Conservation (phyloP, 2,888 invertebrate genomes). For the Hymenopus coronatus region DNA sequence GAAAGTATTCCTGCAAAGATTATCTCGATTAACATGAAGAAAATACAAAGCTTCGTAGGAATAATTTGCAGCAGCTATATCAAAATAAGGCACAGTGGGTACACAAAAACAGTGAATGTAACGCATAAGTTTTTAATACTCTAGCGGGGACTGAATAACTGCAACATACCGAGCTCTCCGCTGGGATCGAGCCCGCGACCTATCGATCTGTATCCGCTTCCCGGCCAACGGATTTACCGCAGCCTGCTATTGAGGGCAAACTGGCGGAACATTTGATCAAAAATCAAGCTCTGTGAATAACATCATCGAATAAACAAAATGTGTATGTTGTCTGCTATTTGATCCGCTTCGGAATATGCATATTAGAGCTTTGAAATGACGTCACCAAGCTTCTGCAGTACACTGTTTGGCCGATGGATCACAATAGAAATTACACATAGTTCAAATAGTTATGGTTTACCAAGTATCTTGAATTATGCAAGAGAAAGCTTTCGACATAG, state of each 20-base stretch:
- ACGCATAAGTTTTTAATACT: background rate
- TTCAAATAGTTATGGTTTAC: no score
- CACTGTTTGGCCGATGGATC: background rate
- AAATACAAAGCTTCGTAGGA: no score
- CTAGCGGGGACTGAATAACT: background rate
- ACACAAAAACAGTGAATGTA: no score
- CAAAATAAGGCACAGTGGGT: no score
- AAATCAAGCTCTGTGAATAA: background rate
- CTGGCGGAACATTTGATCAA: background rate
- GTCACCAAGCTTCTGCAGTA: background rate
- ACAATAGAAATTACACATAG: no score
- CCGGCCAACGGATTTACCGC: background rate
- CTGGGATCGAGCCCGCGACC: background rate
- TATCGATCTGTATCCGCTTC: background rate
- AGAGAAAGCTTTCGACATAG: no score
- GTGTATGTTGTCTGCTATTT: background rate
- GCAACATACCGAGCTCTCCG: background rate
- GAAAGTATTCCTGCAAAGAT: no score
- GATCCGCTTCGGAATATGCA: background rate
- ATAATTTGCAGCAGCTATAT: no score
- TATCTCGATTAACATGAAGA: no score
- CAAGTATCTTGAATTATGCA: no score
- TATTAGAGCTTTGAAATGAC: background rate
- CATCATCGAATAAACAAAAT: background rate
- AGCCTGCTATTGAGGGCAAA: background rate